Evolutionary conservation across 1,140 invertebrate genomes (phyloP).

Genomic region (Atta texana): DNA sequence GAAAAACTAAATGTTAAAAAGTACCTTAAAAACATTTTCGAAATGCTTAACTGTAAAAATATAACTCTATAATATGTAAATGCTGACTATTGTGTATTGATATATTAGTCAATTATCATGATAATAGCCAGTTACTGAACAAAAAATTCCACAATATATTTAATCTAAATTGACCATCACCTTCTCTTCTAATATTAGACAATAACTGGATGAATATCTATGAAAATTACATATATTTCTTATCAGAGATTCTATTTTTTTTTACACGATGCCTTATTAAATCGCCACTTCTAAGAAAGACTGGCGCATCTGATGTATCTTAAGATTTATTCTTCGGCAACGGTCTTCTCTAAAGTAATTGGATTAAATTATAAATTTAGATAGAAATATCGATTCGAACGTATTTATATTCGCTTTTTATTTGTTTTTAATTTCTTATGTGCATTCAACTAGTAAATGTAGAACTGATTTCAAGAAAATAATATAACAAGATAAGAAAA

Average conservation of each 20-base stretch:
- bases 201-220: too few relatives aligned
- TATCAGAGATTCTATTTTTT: conserved; percentile 80
- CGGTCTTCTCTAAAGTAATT: not conserved
- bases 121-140: too few relatives aligned
- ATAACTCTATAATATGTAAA: too few relatives aligned
- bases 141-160: too few relatives aligned
- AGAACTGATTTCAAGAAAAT: not conserved
- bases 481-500: not conserved
- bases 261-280: conserved; percentile 49
- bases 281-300: not conserved
- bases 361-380: conserved; percentile 48
- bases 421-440: not conserved
- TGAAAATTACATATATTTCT: too few relatives aligned
- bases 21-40: too few relatives aligned
- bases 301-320: not conserved
- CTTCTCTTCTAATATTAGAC: too few relatives aligned
- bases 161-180: too few relatives aligned
- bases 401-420: conserved; percentile 5
- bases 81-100: too few relatives aligned
- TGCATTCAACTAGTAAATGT: not conserved
- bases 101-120: too few relatives aligned
- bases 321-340: not conserved
- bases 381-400: not conserved
- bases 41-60: too few relatives aligned
- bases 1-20: too few relatives aligned